A percentile compares a stretch with the other conserved stretches of the same genome.
Evolutionary conservation across 2,797 vertebrate species (phyloP).

Genomic region (Notolepis coatsorum): DNA sequence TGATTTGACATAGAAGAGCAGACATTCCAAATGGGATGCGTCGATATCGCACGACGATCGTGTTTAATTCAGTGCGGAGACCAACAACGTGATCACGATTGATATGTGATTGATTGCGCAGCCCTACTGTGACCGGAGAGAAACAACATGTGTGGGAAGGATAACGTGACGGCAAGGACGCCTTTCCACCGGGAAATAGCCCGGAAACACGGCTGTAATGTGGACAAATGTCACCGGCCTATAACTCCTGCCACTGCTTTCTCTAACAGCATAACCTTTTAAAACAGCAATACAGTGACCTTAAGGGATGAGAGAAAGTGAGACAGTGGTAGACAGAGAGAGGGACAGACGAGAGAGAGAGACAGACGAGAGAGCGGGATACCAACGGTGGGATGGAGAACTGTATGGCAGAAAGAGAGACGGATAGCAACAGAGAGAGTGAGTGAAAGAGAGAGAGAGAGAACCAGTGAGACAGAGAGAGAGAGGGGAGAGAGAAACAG

Average conservation of each 20-base stretch:
- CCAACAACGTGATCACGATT: too few species aligned
- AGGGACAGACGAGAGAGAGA: neutral
- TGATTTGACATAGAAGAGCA: too few species aligned
- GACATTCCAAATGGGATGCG: too few species aligned
- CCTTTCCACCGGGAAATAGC: neutral
- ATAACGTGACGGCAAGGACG: neutral
- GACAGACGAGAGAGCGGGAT: too few species aligned
- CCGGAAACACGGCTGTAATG: slow-evolving; percentile 37
- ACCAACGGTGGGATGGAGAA: too few species aligned
- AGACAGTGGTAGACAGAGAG: neutral
- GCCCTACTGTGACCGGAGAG: too few species aligned
- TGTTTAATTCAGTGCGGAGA: too few species aligned
- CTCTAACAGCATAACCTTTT: slow-evolving; percentile 59
- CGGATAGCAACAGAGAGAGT: neutral
- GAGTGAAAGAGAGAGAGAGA: neutral
- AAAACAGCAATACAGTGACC: slow-evolving; percentile 57
- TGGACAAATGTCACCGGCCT: slow-evolving; percentile 54
- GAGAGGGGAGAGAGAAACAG: neutral
- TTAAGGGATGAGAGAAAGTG: slow-evolving; percentile 38
- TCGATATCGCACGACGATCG: too few species aligned
- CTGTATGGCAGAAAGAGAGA: neutral
- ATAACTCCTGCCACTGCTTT: slow-evolving; percentile 34
- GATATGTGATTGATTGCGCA: too few species aligned
- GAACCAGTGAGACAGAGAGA: neutral
- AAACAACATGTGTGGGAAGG: neutral